Percentiles rank a stretch among this genome's conserved stretches.
These are phyloP conservation scores for Eupithecia inturbata DNA, from an alignment of 2,888 invertebrate genomes.

Conservation along the genomic window DNA sequence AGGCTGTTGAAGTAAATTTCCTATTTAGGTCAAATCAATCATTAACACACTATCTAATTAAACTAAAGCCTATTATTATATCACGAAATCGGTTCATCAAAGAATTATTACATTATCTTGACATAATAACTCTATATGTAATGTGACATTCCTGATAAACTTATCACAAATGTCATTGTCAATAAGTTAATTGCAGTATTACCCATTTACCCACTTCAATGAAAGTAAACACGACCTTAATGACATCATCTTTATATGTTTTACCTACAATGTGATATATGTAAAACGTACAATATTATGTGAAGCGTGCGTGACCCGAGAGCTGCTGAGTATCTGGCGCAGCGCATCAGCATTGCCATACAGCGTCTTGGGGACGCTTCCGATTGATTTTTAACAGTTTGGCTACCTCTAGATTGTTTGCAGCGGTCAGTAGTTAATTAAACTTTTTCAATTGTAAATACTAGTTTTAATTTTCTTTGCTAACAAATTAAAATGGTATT, in stretches of 20 bases:
- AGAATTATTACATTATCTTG: constrained; percentile 13
- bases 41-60: background rate
- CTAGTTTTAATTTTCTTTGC: too few relatives aligned
- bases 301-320: too few relatives aligned
- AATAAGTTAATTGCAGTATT: constrained; percentile 26
- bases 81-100: constrained; percentile 14
- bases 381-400: too few relatives aligned
- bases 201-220: constrained; percentile 22
- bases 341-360: too few relatives aligned
- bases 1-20: background rate
- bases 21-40: background rate
- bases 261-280: too few relatives aligned
- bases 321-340: too few relatives aligned
- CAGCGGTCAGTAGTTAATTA: too few relatives aligned
- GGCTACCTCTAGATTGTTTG: too few relatives aligned
- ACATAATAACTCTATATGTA: constrained; percentile 21
- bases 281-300: too few relatives aligned
- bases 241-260: background rate
- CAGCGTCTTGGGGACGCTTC: too few relatives aligned
- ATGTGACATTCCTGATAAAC: constrained; percentile 25
- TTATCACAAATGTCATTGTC: constrained; percentile 29
- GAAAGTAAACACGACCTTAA: constrained; percentile 22
- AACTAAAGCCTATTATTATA: background rate
- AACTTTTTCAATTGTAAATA: too few relatives aligned
- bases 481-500: too few relatives aligned